Evolutionary conservation across 2,888 invertebrate species (phyloP).

Genomic region (Griposia aprilina): DNA sequence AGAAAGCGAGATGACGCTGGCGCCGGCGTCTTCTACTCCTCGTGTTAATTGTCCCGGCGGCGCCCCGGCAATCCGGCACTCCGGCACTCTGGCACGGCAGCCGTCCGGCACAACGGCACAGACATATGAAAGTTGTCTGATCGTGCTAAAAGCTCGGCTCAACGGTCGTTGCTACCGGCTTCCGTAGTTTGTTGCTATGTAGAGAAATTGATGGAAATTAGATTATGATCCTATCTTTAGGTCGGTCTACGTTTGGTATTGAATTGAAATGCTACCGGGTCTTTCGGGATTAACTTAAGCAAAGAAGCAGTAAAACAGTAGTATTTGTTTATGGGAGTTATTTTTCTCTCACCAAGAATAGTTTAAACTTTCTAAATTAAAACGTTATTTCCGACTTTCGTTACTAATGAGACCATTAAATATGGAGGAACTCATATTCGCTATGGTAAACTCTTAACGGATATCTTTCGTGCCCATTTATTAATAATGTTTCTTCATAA

Average conservation of each 20-base stretch:
- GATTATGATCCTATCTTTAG: conserved; percentile 6
- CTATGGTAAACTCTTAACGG: not conserved
- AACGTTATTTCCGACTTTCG: not conserved
- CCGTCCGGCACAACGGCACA: conserved; percentile 55
- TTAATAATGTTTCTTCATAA: not conserved
- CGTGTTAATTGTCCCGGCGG: conserved; percentile 76
- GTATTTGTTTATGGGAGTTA: not conserved
- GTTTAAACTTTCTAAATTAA: conserved; percentile 5
- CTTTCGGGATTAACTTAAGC: not conserved
- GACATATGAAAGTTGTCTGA: conserved; percentile 75
- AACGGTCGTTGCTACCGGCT: conserved; percentile 20
- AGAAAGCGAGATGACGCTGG: conserved; percentile 83
- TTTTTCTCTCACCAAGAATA: not conserved
- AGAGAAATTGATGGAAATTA: conserved; percentile 28
- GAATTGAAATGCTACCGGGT: not conserved
- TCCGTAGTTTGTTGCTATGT: conserved; percentile 39
- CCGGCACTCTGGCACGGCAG: conserved; percentile 14
- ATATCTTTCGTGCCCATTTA: not conserved
- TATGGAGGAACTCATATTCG: not conserved
- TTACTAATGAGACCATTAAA: not conserved
- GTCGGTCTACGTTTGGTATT: not conserved
- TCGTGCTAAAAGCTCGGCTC: conserved; percentile 49
- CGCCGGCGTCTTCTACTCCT: conserved; percentile 74
- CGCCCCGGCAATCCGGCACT: not conserved
- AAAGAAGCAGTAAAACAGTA: not conserved